Evolutionary conservation across 2,113 vertebrate genomes (phyloP).

Genomic region (Centrocercus urophasianus): DNA sequence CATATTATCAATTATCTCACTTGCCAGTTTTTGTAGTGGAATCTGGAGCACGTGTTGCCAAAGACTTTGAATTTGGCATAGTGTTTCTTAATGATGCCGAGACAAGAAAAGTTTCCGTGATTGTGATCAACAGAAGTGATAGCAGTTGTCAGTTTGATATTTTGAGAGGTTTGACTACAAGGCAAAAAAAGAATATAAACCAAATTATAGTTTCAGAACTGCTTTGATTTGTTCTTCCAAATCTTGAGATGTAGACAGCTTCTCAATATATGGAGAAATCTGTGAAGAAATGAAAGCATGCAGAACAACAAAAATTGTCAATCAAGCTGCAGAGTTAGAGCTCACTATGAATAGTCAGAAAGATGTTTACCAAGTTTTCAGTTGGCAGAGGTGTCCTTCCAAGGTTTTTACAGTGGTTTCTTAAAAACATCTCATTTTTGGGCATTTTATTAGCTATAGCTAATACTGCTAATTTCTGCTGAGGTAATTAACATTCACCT

Average conservation of each 20-base stretch:
- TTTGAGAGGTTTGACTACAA: background rate
- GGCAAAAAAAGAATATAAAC: background rate
- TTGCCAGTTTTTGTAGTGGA: background rate
- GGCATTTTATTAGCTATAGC: background rate
- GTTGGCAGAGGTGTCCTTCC: background rate
- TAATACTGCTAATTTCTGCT: background rate
- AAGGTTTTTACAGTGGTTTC: background rate
- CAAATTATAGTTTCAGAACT: background rate
- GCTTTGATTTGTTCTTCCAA: background rate
- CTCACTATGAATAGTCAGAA: background rate
- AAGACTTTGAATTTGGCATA: background rate
- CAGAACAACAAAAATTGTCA: no score
- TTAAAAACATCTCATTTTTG: background rate
- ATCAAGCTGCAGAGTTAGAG: background rate
- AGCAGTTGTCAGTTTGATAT: background rate
- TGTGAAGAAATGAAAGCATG: background rate
- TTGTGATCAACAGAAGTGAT: background rate
- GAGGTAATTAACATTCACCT: background rate
- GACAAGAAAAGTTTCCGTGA: background rate
- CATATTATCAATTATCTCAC: background rate
- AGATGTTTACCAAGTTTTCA: background rate
- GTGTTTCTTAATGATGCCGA: constrained; percentile 6
- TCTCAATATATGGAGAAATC: background rate
- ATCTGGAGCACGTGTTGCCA: background rate
- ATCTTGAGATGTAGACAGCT: background rate